These are phyloP conservation scores for Oncorhynchus tshawytscha DNA, from an alignment of 2,113 vertebrate species.

Conservation along the genomic window DNA sequence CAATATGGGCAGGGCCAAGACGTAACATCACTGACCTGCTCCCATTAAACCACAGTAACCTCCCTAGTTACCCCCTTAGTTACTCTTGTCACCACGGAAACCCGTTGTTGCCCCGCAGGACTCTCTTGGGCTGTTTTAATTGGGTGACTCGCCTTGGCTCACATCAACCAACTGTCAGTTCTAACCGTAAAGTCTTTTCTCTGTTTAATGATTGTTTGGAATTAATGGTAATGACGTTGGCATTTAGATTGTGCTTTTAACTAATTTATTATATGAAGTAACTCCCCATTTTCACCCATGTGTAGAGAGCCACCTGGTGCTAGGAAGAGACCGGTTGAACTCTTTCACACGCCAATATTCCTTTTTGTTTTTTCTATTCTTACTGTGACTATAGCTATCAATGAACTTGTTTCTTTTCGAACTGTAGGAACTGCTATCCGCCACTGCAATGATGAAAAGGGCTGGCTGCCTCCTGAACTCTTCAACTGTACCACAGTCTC, in stretches of 20 bases:
- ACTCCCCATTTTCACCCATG: neutral
- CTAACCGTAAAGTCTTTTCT: neutral
- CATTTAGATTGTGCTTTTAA: neutral
- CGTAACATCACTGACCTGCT: conserved; percentile 19
- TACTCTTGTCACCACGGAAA: conserved; percentile 43
- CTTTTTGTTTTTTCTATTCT: neutral
- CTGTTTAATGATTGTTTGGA: neutral
- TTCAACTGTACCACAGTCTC: conserved; percentile 91
- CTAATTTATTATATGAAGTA: neutral
- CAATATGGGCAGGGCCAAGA: conserved; percentile 5
- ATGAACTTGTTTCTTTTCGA: conserved; percentile 11
- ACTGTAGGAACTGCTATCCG: conserved; percentile 87
- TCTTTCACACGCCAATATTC: neutral
- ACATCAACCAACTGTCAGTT: conserved; percentile 5
- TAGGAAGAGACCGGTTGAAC: neutral
- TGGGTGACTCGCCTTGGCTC: conserved; percentile 13
- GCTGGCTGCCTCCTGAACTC: conserved; percentile 91
- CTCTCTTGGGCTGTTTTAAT: conserved; percentile 14
- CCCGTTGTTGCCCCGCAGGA: conserved; percentile 34
- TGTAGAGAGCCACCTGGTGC: neutral
- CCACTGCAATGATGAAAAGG: conserved; percentile 91
- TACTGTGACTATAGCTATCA: conserved; percentile 31
- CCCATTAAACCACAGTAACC: conserved; percentile 23
- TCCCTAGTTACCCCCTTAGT: conserved; percentile 32
- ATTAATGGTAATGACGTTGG: neutral